Percentiles rank a stretch among this genome's conserved stretches.
Evolutionary conservation across 2,888 invertebrate genomes (phyloP).

Genomic region (Diarsia dahlii): DNA sequence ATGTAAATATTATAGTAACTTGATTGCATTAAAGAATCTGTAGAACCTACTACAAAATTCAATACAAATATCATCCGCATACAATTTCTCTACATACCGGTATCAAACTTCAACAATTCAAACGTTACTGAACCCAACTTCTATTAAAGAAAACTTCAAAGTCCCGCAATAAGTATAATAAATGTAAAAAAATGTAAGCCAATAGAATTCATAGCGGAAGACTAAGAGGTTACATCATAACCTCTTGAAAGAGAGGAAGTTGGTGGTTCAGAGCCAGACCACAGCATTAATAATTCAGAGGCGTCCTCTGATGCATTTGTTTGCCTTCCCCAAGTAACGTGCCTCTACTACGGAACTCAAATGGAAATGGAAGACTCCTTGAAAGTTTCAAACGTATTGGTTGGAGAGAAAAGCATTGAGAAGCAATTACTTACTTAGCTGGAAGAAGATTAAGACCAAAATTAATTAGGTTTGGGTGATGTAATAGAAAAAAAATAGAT

Average conservation of each 20-base stretch:
- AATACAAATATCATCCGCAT: background rate
- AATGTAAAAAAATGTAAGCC: slow-evolving; percentile 53
- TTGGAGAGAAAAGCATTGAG: slow-evolving; percentile 23
- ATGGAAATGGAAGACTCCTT: slow-evolving; percentile 26
- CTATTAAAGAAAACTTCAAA: slow-evolving; percentile 21
- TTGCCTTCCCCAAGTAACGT: slow-evolving; percentile 69
- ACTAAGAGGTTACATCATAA: slow-evolving; percentile 69
- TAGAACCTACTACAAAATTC: background rate
- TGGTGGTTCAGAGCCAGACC: slow-evolving; percentile 69
- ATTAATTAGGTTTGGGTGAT: background rate
- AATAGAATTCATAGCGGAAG: slow-evolving; percentile 59
- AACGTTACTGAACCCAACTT: background rate
- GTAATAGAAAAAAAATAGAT: background rate
- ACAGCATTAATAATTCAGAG: slow-evolving; percentile 81
- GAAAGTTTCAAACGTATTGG: slow-evolving; percentile 35
- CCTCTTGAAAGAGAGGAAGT: slow-evolving; percentile 66
- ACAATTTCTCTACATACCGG: background rate
- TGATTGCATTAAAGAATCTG: background rate
- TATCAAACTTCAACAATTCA: background rate
- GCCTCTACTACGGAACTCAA: slow-evolving; percentile 59
- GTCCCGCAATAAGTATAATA: slow-evolving; percentile 25
- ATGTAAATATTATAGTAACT: slow-evolving; percentile 12
- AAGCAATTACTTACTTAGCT: slow-evolving; percentile 5
- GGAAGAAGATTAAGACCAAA: background rate
- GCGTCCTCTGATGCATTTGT: slow-evolving; percentile 77